These are phyloP conservation scores for Cyrtorhinus lividipennis DNA, from an alignment of 1,140 invertebrate genomes.

Conservation along the genomic window DNA sequence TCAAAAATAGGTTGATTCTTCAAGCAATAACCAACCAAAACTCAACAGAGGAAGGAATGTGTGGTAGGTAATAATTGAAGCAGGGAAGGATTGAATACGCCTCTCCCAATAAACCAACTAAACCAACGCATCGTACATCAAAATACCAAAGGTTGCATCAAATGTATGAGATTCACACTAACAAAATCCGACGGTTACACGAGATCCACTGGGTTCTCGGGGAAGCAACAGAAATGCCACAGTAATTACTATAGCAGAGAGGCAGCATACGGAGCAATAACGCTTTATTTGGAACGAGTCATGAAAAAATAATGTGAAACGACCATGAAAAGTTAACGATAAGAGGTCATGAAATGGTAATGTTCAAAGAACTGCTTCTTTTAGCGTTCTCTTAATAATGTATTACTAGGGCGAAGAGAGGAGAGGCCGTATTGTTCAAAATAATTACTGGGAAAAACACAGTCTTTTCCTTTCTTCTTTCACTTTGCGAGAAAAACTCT, in stretches of 20 bases:
- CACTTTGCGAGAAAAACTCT: too few species aligned
- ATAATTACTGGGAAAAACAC: not conserved
- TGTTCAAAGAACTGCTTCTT: not conserved
- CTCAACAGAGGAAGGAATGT: too few species aligned
- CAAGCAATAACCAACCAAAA: too few species aligned
- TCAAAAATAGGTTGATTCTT: too few species aligned
- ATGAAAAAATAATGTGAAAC: conserved; percentile 5
- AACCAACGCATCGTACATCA: too few species aligned
- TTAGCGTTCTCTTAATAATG: not conserved
- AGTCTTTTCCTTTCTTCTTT: not conserved
- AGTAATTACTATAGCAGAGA: not conserved
- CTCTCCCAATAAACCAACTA: too few species aligned
- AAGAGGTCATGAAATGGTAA: not conserved
- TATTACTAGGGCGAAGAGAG: not conserved
- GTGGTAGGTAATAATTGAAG: too few species aligned
- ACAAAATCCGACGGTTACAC: too few species aligned
- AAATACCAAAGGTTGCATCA: too few species aligned
- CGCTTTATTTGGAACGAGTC: not conserved
- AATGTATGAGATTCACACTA: too few species aligned
- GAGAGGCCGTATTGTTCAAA: not conserved
- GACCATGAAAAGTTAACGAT: conserved; percentile 3
- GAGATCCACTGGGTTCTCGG: not conserved
- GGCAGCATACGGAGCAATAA: not conserved
- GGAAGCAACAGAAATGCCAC: not conserved
- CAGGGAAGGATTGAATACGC: too few species aligned